Percentiles rank a stretch among this genome's conserved stretches.
These are phyloP conservation scores for Calypte anna DNA, from an alignment of 2,113 vertebrate genomes.

Conservation along the genomic window DNA sequence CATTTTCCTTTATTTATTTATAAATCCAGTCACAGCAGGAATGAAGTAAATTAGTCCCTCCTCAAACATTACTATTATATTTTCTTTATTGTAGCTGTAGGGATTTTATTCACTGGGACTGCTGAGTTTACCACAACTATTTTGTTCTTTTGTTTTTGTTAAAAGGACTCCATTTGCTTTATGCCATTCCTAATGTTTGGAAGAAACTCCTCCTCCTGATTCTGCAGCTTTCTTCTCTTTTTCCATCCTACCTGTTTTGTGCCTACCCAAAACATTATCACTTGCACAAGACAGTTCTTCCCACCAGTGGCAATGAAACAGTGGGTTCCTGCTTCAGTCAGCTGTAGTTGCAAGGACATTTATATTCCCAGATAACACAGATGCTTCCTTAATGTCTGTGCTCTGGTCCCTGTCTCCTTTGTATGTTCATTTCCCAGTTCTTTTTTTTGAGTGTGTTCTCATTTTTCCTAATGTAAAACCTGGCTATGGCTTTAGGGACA, in stretches of 20 bases:
- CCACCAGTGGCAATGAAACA: not conserved
- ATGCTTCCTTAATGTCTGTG: not conserved
- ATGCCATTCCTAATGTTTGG: not conserved
- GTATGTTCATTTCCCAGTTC: not conserved
- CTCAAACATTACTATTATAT: not conserved
- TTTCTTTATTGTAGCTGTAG: not conserved
- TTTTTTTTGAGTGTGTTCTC: not conserved
- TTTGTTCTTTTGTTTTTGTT: not conserved
- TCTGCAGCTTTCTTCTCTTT: not conserved
- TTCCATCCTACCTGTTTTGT: not conserved
- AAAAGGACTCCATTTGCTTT: not conserved
- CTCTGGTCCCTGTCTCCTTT: not conserved
- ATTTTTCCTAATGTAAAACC: not conserved
- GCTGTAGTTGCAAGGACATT: not conserved
- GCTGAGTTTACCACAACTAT: not conserved
- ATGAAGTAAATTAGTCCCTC: not conserved
- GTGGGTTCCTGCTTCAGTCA: not conserved
- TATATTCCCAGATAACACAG: not conserved
- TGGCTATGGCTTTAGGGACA: not conserved
- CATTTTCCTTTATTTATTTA: not conserved
- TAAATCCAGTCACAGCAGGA: not conserved
- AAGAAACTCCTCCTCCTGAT: not conserved
- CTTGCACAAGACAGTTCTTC: not conserved
- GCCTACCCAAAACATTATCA: not conserved
- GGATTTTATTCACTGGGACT: not conserved